Base-by-base conservation (phyloP, 2,797 vertebrate species). In the Novumbra hubbsi region DNA sequence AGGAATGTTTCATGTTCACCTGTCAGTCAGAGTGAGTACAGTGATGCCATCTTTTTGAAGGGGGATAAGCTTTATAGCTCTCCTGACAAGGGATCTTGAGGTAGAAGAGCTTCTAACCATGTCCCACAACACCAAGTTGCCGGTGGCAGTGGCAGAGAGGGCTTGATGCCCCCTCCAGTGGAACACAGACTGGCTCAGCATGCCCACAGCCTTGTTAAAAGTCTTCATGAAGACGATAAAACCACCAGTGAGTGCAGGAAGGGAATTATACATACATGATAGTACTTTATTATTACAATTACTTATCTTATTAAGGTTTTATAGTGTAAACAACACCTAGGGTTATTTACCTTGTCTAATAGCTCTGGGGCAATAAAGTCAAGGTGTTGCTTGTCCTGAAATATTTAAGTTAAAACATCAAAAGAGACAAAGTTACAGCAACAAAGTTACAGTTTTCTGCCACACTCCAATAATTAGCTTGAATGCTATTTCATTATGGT, bases 101-200 rank as follows among this genome's bases (percentile, higher is more conserved):
- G 32, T 12, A 0, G 9, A 57, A 0, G 57, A 62, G 5, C 81
- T 81, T 17, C 79, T 1, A 0, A 67, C 32, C 4, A 76, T 11
- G 1, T 94, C 91, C 96, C 96, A 98, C 76, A 97, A 72, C 74
- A 96, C 88, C 70, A 98, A 16, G 73, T 92, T 93, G 62, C 96
- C 95, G 0, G 88, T 86, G 0, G 74, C 83, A 0, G 95, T 95
- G 12, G 85, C 94, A 0, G 94, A 94, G 9, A 98, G 87, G 11
- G 94, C 87, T 83, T 91, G 90, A 0, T 72, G 65, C 7, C 84
- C 73, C 49, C 83, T 89, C 73, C 90, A 91, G 76, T 96, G 94
- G 78, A 98, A 98, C 80, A 92, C 78, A 0, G 96, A 94, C 86
- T 94, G 95, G 83, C 90, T 94, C 45, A 94, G 89, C 63, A 70